phyloP scores from a whole-genome alignment of 2,888 invertebrate species.

The Tachina fera region DNA sequence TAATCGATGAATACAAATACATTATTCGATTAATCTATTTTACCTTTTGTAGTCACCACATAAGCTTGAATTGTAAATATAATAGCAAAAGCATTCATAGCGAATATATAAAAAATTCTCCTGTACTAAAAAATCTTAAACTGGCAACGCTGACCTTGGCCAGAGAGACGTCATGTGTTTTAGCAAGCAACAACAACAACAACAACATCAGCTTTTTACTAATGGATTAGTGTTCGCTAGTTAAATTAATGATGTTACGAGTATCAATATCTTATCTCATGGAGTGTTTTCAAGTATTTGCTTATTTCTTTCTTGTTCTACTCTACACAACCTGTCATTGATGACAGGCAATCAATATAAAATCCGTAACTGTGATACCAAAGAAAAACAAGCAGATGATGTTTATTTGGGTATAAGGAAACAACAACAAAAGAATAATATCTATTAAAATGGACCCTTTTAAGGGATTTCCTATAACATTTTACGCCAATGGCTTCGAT shows the following conservation, averaged over 20 bases:
- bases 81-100: too few species aligned
- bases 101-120: too few species aligned
- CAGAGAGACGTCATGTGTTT: neutral
- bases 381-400: constrained; percentile 18
- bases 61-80: too few species aligned
- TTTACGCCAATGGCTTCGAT: neutral
- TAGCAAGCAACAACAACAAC: neutral
- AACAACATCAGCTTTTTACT: neutral
- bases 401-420: neutral
- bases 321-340: neutral
- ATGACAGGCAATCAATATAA: constrained; percentile 1
- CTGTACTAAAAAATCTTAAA: too few species aligned
- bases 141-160: neutral
- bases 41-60: too few species aligned
- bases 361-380: constrained; percentile 3
- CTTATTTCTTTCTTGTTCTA: neutral
- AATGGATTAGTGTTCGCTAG: neutral
- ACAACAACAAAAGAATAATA: neutral
- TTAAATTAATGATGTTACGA: constrained; percentile 16
- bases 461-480: neutral
- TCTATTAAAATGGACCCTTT: neutral
- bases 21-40: too few species aligned
- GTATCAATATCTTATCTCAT: neutral
- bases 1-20: too few species aligned
- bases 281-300: neutral